phyloP scores from a whole-genome alignment of 2,888 invertebrate species.

The Sphinx pinastri region DNA sequence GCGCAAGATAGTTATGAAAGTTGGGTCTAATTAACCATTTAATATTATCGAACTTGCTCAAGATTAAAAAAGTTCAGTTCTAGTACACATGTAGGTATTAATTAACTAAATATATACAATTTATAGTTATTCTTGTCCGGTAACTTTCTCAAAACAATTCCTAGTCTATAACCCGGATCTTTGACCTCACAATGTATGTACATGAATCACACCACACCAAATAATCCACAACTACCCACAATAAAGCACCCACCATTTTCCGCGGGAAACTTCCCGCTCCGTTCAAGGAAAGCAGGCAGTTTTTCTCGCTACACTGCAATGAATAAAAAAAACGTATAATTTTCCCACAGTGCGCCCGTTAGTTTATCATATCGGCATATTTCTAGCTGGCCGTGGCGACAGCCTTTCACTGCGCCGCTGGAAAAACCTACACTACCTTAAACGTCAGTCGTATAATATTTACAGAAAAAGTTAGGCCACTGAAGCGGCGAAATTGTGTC shows the following conservation, averaged over 20 bases:
- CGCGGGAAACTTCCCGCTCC: conserved; percentile 18
- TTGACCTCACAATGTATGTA: background rate
- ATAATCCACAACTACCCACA: background rate
- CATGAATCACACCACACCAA: background rate
- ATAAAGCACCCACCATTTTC: background rate
- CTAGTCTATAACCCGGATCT: too few relatives aligned
- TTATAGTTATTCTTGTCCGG: too few relatives aligned
- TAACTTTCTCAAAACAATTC: too few relatives aligned
- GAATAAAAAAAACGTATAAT: conserved; percentile 27
- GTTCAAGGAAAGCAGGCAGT: conserved; percentile 25
- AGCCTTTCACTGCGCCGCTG: conserved; percentile 76
- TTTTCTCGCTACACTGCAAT: conserved; percentile 25
- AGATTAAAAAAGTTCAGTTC: too few relatives aligned
- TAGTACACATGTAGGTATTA: too few relatives aligned
- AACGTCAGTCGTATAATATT: conserved; percentile 71
- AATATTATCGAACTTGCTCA: too few relatives aligned
- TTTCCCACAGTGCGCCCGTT: conserved; percentile 67
- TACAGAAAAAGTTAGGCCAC: conserved; percentile 74
- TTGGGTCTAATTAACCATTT: too few relatives aligned
- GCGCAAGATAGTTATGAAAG: too few relatives aligned
- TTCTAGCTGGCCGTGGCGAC: conserved; percentile 68
- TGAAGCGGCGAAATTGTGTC: conserved; percentile 44
- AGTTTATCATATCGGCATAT: conserved; percentile 72
- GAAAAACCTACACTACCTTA: conserved; percentile 81
- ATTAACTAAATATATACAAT: too few relatives aligned